phyloP scores from a whole-genome alignment of 2,888 invertebrate genomes.

The Psococerastis gibbosa region DNA sequence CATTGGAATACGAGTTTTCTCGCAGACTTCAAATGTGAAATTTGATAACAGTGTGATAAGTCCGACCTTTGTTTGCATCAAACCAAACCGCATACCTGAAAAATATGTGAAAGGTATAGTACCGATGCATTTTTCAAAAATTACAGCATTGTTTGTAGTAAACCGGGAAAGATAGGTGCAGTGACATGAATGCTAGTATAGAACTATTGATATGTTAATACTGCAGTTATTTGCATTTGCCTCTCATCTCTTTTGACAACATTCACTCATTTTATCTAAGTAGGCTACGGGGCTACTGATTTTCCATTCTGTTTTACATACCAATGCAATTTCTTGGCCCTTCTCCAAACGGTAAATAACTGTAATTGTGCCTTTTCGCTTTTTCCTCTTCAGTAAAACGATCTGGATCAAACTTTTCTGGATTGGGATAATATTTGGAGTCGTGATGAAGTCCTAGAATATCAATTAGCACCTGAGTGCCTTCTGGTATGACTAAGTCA shows the following conservation, averaged over 20 bases:
- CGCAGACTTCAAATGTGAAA: constrained; percentile 15
- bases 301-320: constrained; percentile 22
- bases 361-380: constrained; percentile 30
- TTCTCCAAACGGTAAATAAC: constrained; percentile 37
- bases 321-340: constrained; percentile 37
- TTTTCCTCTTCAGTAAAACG: constrained; percentile 35
- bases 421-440: constrained; percentile 37
- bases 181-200: too few species aligned
- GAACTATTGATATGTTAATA: too few species aligned
- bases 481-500: constrained; percentile 14
- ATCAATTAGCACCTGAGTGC: constrained; percentile 31
- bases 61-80: constrained; percentile 34
- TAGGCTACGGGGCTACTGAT: too few species aligned
- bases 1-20: constrained; percentile 16
- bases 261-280: too few species aligned
- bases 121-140: too few species aligned
- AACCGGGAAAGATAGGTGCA: too few species aligned
- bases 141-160: too few species aligned
- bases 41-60: constrained; percentile 28
- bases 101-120: constrained; percentile 17
- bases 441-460: constrained; percentile 39
- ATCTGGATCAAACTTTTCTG: constrained; percentile 39
- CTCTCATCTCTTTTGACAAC: too few species aligned
- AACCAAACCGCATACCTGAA: constrained; percentile 33
- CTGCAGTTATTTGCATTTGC: too few species aligned